A percentile compares a stretch with the other conserved stretches of the same genome.
Conservation (phyloP, 2,113 vertebrate genomes). For the Gnathonemus longibarbis region DNA sequence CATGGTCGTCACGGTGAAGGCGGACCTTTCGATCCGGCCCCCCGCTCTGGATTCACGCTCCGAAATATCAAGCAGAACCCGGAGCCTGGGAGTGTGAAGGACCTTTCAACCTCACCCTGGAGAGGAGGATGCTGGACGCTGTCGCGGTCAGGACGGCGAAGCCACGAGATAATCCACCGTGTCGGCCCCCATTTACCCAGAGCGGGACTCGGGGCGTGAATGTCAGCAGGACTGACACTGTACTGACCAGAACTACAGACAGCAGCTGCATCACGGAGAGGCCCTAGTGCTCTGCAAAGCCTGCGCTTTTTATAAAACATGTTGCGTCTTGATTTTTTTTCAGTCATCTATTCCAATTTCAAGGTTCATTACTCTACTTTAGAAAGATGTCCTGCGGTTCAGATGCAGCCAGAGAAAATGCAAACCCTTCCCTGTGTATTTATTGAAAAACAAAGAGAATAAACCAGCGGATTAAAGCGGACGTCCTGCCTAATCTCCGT, state of each 20-base stretch:
- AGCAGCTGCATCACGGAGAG: not conserved
- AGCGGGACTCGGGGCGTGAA: not conserved
- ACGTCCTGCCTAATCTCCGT: slow-evolving; percentile 15
- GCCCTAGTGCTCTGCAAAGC: not conserved
- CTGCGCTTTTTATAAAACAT: not conserved
- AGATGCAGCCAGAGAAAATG: not conserved
- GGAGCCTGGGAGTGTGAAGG: slow-evolving; percentile 33
- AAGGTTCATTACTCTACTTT: not conserved
- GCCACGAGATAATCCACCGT: not conserved
- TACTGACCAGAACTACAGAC: not conserved
- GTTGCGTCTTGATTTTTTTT: not conserved
- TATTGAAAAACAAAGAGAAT: not conserved
- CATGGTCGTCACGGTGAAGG: slow-evolving; percentile 20
- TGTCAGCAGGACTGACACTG: not conserved
- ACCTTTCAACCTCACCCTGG: slow-evolving; percentile 35
- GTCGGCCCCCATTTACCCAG: not conserved
- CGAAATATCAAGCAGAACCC: slow-evolving; percentile 51
- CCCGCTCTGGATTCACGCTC: slow-evolving; percentile 20
- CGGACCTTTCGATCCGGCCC: slow-evolving; percentile 10
- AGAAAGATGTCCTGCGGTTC: not conserved
- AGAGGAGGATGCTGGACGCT: not conserved
- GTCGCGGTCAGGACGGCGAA: not conserved
- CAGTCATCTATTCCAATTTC: not conserved
- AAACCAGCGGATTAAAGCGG: not conserved
- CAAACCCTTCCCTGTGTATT: not conserved